phyloP scores from a whole-genome alignment of 2,888 invertebrate genomes.

The Ariolimax columbianus region DNA sequence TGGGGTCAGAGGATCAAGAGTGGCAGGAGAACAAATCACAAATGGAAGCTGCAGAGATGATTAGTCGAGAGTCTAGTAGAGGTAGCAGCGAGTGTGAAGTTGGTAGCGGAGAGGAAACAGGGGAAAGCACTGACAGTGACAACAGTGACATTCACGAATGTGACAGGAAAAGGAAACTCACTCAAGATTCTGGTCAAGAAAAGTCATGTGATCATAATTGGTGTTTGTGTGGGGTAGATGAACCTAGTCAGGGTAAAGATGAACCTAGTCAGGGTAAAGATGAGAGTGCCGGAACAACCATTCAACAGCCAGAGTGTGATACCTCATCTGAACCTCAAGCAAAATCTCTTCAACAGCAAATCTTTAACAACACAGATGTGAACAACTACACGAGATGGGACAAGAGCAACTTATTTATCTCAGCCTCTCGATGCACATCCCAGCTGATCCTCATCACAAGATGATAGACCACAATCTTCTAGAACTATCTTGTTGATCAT shows the following conservation, averaged over 20 bases:
- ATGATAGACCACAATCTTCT: background rate
- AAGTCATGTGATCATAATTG: background rate
- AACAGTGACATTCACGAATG: background rate
- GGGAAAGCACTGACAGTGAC: background rate
- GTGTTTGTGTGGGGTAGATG: background rate
- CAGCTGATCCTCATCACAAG: conserved; percentile 53
- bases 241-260: background rate
- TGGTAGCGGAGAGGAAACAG: background rate
- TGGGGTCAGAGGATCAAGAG: background rate
- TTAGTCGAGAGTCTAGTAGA: background rate
- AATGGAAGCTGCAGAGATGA: background rate
- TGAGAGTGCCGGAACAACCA: too few relatives aligned
- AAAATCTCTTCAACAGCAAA: background rate
- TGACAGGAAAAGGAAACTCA: background rate
- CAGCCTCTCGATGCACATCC: conserved; percentile 53
- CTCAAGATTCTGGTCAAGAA: background rate
- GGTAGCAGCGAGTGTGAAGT: background rate
- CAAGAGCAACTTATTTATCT: conserved; percentile 52
- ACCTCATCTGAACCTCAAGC: background rate
- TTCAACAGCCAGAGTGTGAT: background rate
- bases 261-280: too few relatives aligned
- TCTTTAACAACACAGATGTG: conserved; percentile 39
- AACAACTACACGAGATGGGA: conserved; percentile 52
- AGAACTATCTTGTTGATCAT: background rate
- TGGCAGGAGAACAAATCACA: background rate